Conservation (phyloP, 2,113 vertebrate species). For the Seriola dumerili region DNA sequence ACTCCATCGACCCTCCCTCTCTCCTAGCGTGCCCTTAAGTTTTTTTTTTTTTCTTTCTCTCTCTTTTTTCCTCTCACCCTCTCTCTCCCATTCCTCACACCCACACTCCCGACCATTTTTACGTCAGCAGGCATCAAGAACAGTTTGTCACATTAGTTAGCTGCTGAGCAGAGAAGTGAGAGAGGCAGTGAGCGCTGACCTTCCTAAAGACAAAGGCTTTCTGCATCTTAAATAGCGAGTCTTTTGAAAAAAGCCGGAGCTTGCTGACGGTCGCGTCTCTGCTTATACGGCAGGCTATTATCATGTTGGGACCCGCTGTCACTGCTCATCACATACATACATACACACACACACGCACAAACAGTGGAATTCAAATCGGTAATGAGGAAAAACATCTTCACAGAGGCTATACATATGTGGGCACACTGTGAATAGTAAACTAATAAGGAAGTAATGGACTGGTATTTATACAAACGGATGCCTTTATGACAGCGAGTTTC, state of each 20-base stretch:
- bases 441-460: not conserved
- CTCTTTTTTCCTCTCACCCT: not conserved
- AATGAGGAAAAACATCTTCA: constrained; percentile 13
- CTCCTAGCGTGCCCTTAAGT: not conserved
- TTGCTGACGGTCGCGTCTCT: constrained; percentile 56
- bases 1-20: not conserved
- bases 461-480: not conserved
- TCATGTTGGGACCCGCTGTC: constrained; percentile 50
- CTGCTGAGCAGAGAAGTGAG: constrained; percentile 28
- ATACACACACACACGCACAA: not conserved
- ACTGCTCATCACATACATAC: constrained; percentile 38
- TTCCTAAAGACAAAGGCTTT: constrained; percentile 68
- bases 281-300: constrained; percentile 62
- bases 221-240: constrained; percentile 73
- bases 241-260: constrained; percentile 40
- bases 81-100: not conserved
- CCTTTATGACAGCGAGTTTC: not conserved
- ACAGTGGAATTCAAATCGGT: constrained; percentile 23
- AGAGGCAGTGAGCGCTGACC: constrained; percentile 57
- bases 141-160: constrained; percentile 64
- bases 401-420: not conserved
- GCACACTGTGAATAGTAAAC: not conserved
- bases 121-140: constrained; percentile 55
- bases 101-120: constrained; percentile 11
- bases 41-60: not conserved